phyloP scores from a whole-genome alignment of 2,113 vertebrate genomes.

The Cephalopterus ornatus region DNA sequence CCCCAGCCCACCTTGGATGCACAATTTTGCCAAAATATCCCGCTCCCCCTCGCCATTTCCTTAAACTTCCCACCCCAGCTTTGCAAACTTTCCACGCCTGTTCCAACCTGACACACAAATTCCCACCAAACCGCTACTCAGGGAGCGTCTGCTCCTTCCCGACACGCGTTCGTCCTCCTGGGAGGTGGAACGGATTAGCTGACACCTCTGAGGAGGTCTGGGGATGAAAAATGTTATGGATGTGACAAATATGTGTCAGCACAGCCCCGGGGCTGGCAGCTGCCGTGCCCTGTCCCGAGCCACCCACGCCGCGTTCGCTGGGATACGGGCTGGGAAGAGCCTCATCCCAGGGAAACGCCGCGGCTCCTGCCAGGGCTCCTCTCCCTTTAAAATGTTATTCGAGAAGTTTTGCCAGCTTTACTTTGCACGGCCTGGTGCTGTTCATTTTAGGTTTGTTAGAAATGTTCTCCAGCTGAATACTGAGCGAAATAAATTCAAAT shows the following conservation, averaged over 20 bases:
- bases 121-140: fast-evolving
- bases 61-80: neutral
- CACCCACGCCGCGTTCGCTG: fast-evolving
- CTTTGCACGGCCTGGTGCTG: conserved; percentile 47
- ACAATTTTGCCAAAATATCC: neutral
- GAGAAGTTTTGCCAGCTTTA: conserved; percentile 60
- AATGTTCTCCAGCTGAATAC: conserved; percentile 84
- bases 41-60: fast-evolving
- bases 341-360: fast-evolving
- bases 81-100: fast-evolving
- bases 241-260: neutral
- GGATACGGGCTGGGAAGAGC: fast-evolving
- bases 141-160: neutral
- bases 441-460: conserved; percentile 74
- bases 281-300: neutral
- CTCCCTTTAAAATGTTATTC: neutral
- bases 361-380: neutral
- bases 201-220: conserved; percentile 2
- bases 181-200: neutral
- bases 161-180: fast-evolving
- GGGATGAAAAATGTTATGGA: neutral
- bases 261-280: neutral
- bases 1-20: neutral
- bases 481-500: conserved; percentile 87
- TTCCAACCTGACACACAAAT: neutral